phyloP scores from a whole-genome alignment of 2,113 vertebrate genomes.

The Notarius lentiginosus region DNA sequence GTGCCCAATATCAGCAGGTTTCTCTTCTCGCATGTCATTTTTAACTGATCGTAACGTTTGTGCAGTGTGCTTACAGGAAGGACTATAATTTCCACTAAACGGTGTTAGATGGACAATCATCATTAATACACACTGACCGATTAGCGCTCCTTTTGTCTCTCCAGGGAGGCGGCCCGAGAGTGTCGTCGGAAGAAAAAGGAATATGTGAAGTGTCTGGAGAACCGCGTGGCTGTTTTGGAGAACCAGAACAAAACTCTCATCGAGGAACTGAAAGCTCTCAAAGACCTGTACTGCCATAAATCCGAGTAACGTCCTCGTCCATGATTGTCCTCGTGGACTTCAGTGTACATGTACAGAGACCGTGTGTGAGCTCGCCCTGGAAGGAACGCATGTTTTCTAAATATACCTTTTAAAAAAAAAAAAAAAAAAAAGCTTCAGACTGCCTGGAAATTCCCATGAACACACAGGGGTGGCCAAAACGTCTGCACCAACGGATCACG shows the following conservation, averaged over 20 bases:
- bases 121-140: conserved; percentile 4
- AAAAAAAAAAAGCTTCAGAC: conserved; percentile 31
- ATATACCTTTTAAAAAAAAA: conserved; percentile 31
- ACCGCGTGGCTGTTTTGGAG: conserved; percentile 96
- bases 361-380: conserved; percentile 16
- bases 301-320: conserved; percentile 80
- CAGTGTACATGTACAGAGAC: conserved; percentile 29
- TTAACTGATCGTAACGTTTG: background rate
- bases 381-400: conserved; percentile 54
- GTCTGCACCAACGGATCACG: conserved; percentile 19
- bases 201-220: conserved; percentile 98
- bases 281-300: conserved; percentile 99
- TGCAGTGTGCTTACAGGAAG: background rate
- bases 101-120: background rate
- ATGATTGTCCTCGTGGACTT: conserved; percentile 4
- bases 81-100: background rate
- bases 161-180: conserved; percentile 94
- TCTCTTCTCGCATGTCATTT: background rate
- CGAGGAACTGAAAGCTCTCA: conserved; percentile 98
- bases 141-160: background rate
- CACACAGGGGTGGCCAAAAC: conserved; percentile 15
- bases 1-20: background rate
- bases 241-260: conserved; percentile 99
- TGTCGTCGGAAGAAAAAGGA: conserved; percentile 99
- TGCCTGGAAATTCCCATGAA: conserved; percentile 40